A percentile compares a stretch with the other conserved stretches of the same genome.
Conservation (phyloP, 2,113 vertebrate species). For the Pituophis catenifer region DNA sequence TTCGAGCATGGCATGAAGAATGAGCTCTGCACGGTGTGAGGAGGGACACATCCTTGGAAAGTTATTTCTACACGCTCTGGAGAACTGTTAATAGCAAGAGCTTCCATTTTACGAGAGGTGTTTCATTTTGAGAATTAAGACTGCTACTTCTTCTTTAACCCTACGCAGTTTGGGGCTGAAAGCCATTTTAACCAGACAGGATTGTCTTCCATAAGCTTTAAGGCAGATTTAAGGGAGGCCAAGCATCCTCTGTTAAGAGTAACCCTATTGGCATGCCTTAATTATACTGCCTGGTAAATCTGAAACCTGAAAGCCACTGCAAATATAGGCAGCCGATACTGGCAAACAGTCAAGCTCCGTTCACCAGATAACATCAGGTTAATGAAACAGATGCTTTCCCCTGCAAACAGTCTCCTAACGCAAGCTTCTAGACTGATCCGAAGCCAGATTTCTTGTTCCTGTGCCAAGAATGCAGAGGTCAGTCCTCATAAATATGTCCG, state of each 20-base stretch:
- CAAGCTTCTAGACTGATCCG: conserved; percentile 24
- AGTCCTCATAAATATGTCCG: background rate
- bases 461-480: conserved; percentile 53
- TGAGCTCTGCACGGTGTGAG: background rate
- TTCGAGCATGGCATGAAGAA: background rate
- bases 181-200: background rate
- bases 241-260: background rate
- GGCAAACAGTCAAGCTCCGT: background rate
- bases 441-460: conserved; percentile 4
- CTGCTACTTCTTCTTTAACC: background rate
- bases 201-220: background rate
- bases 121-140: background rate
- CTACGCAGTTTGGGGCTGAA: background rate
- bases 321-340: background rate
- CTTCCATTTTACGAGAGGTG: background rate
- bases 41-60: background rate
- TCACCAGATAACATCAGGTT: background rate
- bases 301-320: accelerated
- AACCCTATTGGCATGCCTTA: accelerated
- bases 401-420: background rate
- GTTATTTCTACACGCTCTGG: background rate
- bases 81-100: background rate
- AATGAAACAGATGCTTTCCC: background rate
- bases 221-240: background rate
- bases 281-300: background rate